Evolutionary conservation across 2,888 invertebrate genomes (phyloP), one percentile per base, ranked within the genome.

Genomic region (Drosophila setosimentum): DNA sequence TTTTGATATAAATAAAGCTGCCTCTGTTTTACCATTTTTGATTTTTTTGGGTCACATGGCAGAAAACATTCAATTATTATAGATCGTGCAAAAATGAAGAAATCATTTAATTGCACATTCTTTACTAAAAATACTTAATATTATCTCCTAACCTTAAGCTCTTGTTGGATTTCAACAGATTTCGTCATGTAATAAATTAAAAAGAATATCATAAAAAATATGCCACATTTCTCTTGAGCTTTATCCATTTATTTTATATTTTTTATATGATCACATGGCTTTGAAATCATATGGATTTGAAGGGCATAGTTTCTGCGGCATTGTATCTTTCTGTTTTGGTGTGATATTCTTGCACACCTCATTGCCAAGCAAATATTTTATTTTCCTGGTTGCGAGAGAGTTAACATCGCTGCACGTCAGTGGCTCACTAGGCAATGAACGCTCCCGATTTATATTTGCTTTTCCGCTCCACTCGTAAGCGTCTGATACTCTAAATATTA

Each of bases 401-500:
- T 76, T 73, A 68, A 67, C 77, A 69, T 67, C 68, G 70, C 51
- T 42, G 48, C 37, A 4, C n/a, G 10, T 37, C 11, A n/a, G 29
- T n/a, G n/a, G 18, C 24, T 53, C 27, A n/a, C 29, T 53, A 58
- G 67, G 59, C 55, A 57, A 32, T 51, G 40, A 60, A 37, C 33
- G 45, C 35, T 48, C 32, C 50, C 32, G 60, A 50, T 68, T 42
- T 65, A 45, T 65, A 65, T 79, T 76, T 76, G 79, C 60, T 45
- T 79, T 79, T 57, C 32, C 79, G 63, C 71, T 66, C 62, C 60
- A 57, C 77, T 72, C 66, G 54, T 65, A 65, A 78, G 49, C 74
- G 62, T 27, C 55, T 62, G 66, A 59, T 55, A 54, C 58, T 67
- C 59, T 30, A 53, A 68, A 68, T 68, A 68, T 68, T 53, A 68